Evolutionary conservation across 2,113 vertebrate genomes (phyloP).

Genomic region (Sarotherodon lohbergeri): DNA sequence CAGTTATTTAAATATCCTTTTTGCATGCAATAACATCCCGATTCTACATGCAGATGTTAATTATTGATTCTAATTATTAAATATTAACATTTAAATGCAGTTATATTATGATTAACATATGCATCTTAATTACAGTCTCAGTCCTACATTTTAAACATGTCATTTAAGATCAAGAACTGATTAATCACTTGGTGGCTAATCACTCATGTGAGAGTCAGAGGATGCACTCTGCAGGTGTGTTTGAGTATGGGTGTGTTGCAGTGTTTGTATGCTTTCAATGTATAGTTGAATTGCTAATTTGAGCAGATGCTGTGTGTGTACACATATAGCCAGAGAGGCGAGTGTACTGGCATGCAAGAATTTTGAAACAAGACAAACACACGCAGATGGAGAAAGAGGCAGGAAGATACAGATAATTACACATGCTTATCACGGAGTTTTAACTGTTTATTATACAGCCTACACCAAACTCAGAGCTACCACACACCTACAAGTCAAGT

Average conservation of each 20-base stretch:
- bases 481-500: constrained; percentile 40
- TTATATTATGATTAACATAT: neutral
- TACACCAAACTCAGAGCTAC: constrained; percentile 8
- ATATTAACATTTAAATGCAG: neutral
- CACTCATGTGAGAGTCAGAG: neutral
- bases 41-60: neutral
- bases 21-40: neutral
- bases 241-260: neutral
- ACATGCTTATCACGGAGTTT: neutral
- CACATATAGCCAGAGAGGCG: neutral
- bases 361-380: neutral
- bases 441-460: rapidly evolving
- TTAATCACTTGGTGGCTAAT: neutral
- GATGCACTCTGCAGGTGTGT: neutral
- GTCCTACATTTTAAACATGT: neutral
- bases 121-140: neutral
- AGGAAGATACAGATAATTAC: neutral
- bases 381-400: neutral
- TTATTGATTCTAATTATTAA: neutral
- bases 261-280: neutral
- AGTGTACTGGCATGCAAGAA: neutral
- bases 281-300: constrained; percentile 3
- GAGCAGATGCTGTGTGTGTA: neutral
- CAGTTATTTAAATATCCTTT: neutral
- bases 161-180: neutral